These are phyloP conservation scores for Gastracanthus pulcherrimus DNA, from an alignment of 2,888 invertebrate genomes.

Conservation along the genomic window DNA sequence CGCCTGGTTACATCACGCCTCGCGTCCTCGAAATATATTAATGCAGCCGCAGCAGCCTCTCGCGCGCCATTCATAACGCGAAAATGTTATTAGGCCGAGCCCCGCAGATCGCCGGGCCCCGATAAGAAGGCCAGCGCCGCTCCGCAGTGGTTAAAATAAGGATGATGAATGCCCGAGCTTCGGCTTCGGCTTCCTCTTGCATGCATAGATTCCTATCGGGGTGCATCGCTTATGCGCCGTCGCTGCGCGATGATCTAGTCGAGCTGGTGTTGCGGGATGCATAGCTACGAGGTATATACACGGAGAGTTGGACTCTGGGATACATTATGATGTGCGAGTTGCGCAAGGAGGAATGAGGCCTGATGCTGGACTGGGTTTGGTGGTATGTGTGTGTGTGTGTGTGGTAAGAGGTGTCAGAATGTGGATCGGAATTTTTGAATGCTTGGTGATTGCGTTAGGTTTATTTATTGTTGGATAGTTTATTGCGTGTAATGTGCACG, in stretches of 20 bases:
- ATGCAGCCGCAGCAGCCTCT: conserved; percentile 61
- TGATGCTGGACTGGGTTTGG: background rate
- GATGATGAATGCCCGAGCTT: conserved; percentile 72
- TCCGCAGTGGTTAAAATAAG: conserved; percentile 72
- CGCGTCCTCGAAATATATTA: background rate
- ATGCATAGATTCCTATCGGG: conserved; percentile 37
- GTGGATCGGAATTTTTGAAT: background rate
- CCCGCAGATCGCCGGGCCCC: conserved; percentile 56
- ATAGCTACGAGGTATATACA: background rate
- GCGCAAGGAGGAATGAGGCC: background rate
- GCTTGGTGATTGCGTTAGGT: background rate
- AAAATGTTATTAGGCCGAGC: conserved; percentile 74
- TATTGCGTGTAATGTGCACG: background rate
- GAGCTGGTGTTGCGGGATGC: background rate
- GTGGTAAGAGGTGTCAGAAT: background rate
- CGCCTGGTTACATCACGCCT: background rate
- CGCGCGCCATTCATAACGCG: conserved; percentile 73
- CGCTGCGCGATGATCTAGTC: background rate
- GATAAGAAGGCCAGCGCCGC: conserved; percentile 51
- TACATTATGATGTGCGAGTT: background rate
- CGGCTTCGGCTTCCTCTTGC: conserved; percentile 60
- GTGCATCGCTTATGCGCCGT: background rate
- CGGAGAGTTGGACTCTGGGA: background rate
- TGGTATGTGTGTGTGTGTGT: too few species aligned
- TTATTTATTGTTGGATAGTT: too few species aligned